A percentile compares a stretch with the other conserved stretches of the same genome.
Evolutionary conservation across 2,888 invertebrate genomes (phyloP).

Genomic region (Cheilosia urbana): DNA sequence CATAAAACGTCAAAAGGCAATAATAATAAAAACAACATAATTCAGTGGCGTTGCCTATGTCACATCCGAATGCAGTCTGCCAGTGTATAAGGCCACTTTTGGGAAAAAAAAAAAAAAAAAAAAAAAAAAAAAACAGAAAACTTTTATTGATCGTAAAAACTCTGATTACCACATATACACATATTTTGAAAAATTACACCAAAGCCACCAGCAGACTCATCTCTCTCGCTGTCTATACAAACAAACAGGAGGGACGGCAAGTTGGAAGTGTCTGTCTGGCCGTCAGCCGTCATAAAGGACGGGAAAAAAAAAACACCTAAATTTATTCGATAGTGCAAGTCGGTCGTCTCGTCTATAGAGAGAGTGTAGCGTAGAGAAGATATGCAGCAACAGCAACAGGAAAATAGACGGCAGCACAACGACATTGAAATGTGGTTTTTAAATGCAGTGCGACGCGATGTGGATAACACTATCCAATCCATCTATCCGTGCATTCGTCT

Average conservation of each 20-base stretch:
- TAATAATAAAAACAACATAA: slow-evolving; percentile 60
- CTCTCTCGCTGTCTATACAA: slow-evolving; percentile 4
- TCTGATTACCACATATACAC: slow-evolving; percentile 48
- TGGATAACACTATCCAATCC: slow-evolving; percentile 66
- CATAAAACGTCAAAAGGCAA: slow-evolving; percentile 49
- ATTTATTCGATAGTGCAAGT: slow-evolving; percentile 55
- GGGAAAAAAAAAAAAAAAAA: slow-evolving; percentile 16
- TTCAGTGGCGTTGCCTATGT: slow-evolving; percentile 42
- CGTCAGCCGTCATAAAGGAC: slow-evolving; percentile 38
- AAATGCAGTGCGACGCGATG: slow-evolving; percentile 70
- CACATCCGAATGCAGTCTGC: slow-evolving; percentile 29
- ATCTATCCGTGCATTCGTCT: slow-evolving; percentile 58
- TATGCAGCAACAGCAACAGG: slow-evolving; percentile 42
- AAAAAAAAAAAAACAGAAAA: slow-evolving; percentile 22
- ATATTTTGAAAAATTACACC: slow-evolving; percentile 51
- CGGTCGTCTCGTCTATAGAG: slow-evolving; percentile 16
- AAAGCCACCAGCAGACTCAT: slow-evolving; percentile 41
- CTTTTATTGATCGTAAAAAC: slow-evolving; percentile 62
- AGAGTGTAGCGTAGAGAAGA: slow-evolving; percentile 2
- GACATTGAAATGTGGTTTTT: slow-evolving; percentile 73
- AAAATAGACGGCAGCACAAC: slow-evolving; percentile 57
- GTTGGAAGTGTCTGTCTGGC: slow-evolving; percentile 40
- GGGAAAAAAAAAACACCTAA: slow-evolving; percentile 45
- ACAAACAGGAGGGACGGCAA: slow-evolving; percentile 16
- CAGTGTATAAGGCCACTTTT: slow-evolving; percentile 24